Conservation (phyloP, 2,888 invertebrate species). For the Automeris io region DNA sequence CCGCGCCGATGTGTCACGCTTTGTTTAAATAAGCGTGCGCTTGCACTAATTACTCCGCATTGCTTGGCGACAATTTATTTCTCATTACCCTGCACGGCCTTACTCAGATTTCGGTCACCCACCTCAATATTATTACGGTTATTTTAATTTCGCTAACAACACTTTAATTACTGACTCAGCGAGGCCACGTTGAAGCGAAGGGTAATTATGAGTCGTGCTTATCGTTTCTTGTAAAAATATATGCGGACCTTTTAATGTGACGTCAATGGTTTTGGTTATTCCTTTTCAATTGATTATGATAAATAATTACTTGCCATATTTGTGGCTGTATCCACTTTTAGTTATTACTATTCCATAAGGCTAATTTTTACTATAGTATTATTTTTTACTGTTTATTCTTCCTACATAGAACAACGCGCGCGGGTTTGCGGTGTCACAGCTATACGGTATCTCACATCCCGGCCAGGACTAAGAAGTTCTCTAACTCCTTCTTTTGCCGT, state of each 20-base stretch:
- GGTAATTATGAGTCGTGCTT: slow-evolving; percentile 22
- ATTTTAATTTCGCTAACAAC: slow-evolving; percentile 74
- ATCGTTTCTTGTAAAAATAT: slow-evolving; percentile 8
- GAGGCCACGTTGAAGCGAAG: slow-evolving; percentile 34
- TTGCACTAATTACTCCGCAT: slow-evolving; percentile 61
- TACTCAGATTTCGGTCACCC: slow-evolving; percentile 62
- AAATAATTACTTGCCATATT: too few relatives aligned
- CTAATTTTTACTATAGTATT: too few relatives aligned
- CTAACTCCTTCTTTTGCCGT: too few relatives aligned
- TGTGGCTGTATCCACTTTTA: too few relatives aligned
- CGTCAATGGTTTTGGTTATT: neutral
- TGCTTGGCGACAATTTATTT: slow-evolving; percentile 72
- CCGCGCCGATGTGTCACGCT: slow-evolving; percentile 49
- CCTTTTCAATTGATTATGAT: slow-evolving; percentile 1
- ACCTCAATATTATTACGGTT: slow-evolving; percentile 50
- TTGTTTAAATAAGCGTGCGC: slow-evolving; percentile 53
- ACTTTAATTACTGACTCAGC: slow-evolving; percentile 62
- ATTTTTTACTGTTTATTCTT: too few relatives aligned
- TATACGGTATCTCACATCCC: too few relatives aligned
- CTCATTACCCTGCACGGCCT: slow-evolving; percentile 62
- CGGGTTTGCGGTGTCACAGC: too few relatives aligned
- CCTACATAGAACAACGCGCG: too few relatives aligned
- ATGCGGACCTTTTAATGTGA: slow-evolving; percentile 5
- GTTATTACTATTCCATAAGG: too few relatives aligned
- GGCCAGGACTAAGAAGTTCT: too few relatives aligned